A percentile compares a stretch with the other conserved stretches of the same genome.
Conservation (phyloP, 2,797 vertebrate species). For the Pipistrellus nathusii region DNA sequence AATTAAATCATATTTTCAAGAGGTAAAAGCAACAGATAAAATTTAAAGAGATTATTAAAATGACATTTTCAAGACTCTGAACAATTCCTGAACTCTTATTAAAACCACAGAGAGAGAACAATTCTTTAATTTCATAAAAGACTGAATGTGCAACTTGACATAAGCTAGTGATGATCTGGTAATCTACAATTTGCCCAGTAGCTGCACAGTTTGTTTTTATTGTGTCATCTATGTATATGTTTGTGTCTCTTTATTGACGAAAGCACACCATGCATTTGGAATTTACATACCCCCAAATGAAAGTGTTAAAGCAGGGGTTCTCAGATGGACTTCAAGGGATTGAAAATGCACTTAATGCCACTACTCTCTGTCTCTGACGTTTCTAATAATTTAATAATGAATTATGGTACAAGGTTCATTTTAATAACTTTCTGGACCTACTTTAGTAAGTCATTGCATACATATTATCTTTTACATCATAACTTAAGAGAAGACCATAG, state of each 20-base stretch:
- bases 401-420: not conserved
- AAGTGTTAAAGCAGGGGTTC: not conserved
- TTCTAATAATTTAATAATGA: not conserved
- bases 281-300: not conserved
- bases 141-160: constrained; percentile 90
- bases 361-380: not conserved
- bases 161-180: constrained; percentile 88
- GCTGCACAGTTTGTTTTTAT: constrained; percentile 89
- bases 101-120: constrained; percentile 92
- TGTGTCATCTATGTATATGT: constrained; percentile 79
- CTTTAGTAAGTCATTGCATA: not conserved
- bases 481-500: not conserved
- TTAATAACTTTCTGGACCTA: not conserved
- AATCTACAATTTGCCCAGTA: constrained; percentile 90
- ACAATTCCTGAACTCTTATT: constrained; percentile 95
- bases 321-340: not conserved
- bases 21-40: constrained; percentile 94
- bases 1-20: constrained; percentile 91
- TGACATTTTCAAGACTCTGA: constrained; percentile 98
- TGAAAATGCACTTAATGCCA: not conserved
- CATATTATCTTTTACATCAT: not conserved
- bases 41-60: constrained; percentile 98
- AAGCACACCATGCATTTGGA: not conserved
- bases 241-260: not conserved
- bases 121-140: constrained; percentile 86